A percentile compares a stretch with the other conserved stretches of the same genome.
These are phyloP conservation scores for Meandrusa payeni DNA, from an alignment of 2,888 invertebrate species.

Conservation along the genomic window DNA sequence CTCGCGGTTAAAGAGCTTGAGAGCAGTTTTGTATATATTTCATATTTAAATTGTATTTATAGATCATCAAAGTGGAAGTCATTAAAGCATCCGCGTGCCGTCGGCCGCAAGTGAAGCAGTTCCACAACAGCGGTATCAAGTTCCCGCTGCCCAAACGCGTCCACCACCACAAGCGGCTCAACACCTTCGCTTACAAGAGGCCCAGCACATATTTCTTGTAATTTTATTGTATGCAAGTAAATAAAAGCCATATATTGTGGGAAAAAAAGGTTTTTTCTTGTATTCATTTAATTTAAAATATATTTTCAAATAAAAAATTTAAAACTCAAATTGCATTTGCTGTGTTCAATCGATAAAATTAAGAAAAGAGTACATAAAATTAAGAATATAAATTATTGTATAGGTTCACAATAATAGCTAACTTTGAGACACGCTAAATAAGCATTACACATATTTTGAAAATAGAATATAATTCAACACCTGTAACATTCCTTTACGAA, in stretches of 20 bases:
- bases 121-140: constrained; percentile 97
- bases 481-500: no score
- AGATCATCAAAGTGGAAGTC: constrained; percentile 98
- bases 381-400: no score
- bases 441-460: no score
- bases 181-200: constrained; percentile 90
- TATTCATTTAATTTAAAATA: no score
- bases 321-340: no score
- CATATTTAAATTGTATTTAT: constrained; percentile 43
- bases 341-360: no score
- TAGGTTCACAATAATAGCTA: no score
- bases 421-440: no score
- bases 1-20: no score
- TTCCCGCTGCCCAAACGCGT: constrained; percentile 98
- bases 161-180: constrained; percentile 90
- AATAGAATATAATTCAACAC: no score
- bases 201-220: constrained; percentile 89
- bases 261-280: constrained; percentile 17
- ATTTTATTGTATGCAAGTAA: constrained; percentile 44
- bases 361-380: no score
- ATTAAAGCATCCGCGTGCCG: constrained; percentile 94
- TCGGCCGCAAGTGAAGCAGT: constrained; percentile 97
- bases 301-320: no score
- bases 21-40: neutral
- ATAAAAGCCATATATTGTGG: constrained; percentile 59